phyloP scores from a whole-genome alignment of 2,797 vertebrate species.

The Ctenochaetus hawaiiensis region DNA sequence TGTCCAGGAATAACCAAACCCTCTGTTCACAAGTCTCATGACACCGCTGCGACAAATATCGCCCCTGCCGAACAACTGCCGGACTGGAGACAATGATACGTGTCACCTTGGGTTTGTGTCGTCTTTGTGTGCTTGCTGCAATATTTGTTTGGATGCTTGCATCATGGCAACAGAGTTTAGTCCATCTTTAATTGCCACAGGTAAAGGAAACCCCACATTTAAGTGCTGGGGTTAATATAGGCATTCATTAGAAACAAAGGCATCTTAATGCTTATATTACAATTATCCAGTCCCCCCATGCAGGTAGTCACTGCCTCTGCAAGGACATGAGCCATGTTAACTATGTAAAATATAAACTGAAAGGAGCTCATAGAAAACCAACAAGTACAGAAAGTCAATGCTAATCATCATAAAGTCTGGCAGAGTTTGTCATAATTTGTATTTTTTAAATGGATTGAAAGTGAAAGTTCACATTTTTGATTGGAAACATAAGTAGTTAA shows the following conservation, averaged over 20 bases:
- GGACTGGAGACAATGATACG: slow-evolving; percentile 38
- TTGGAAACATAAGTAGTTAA: not conserved
- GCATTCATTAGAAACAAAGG: not conserved
- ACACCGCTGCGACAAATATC: slow-evolving; percentile 48
- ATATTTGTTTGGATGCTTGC: slow-evolving; percentile 9
- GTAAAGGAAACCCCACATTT: not conserved
- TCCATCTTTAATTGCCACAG: not conserved
- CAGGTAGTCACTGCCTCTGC: not conserved
- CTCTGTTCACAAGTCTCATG: slow-evolving; percentile 72
- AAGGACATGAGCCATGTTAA: not conserved
- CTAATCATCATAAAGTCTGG: too few species aligned
- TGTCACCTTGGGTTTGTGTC: slow-evolving; percentile 62
- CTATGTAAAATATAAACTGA: too few species aligned
- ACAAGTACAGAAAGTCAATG: too few species aligned
- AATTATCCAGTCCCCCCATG: not conserved
- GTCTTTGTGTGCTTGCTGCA: slow-evolving; percentile 9
- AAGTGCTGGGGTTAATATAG: not conserved
- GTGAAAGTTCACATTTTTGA: not conserved
- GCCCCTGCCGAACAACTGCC: slow-evolving; percentile 22
- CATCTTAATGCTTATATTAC: not conserved
- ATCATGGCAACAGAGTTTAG: not conserved
- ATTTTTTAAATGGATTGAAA: not conserved
- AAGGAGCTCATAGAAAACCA: too few species aligned
- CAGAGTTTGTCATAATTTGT: too few species aligned
- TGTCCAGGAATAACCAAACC: slow-evolving; percentile 70